A percentile compares a stretch with the other conserved stretches of the same genome.
Conservation (phyloP, 2,113 vertebrate species). For the Rhagologus leucostigma region DNA sequence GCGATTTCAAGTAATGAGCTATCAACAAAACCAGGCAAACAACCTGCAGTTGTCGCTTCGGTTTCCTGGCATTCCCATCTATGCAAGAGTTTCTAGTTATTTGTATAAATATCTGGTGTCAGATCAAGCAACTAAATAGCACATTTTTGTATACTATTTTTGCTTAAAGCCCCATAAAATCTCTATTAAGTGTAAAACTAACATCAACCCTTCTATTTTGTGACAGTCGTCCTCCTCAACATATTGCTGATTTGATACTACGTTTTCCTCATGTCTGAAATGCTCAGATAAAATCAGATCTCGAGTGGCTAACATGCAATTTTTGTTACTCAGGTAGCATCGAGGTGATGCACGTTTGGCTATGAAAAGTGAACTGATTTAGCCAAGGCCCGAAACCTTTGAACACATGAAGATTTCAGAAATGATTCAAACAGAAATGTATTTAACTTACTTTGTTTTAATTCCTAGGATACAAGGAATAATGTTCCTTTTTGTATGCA, state of each 20-base stretch:
- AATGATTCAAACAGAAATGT: background rate
- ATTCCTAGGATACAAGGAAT: background rate
- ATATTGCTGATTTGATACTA: background rate
- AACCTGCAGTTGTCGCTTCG: accelerated
- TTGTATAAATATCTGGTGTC: background rate
- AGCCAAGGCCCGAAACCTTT: background rate
- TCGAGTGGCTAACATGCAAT: background rate
- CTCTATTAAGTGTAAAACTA: background rate
- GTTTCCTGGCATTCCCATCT: background rate
- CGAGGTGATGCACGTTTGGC: background rate
- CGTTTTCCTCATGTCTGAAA: background rate
- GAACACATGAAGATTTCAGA: background rate
- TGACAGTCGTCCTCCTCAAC: background rate
- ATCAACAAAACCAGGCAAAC: background rate
- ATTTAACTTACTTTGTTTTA: background rate
- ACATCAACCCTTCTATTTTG: background rate
- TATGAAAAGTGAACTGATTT: background rate
- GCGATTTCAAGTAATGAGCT: background rate
- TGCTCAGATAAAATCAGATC: background rate
- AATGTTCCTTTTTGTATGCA: background rate
- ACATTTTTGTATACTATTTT: background rate
- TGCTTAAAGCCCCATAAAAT: accelerated
- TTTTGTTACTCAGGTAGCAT: background rate
- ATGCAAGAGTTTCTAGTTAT: background rate
- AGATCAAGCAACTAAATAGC: background rate